phyloP scores from a whole-genome alignment of 2,797 vertebrate species.

The Macropus fuliginosus region DNA sequence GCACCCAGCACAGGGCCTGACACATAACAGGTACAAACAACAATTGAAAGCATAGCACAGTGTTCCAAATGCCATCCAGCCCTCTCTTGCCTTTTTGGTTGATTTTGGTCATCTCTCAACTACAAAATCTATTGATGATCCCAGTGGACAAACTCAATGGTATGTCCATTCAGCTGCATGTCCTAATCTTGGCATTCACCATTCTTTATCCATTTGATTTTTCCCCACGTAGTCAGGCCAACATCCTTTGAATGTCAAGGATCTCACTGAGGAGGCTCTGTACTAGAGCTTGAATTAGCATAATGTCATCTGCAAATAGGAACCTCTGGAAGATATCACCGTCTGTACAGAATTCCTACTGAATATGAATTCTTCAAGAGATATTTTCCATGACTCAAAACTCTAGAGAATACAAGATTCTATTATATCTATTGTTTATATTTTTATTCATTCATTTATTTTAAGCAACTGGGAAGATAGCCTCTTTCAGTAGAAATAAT shows the following conservation, averaged over 20 bases:
- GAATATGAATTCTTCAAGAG: not conserved
- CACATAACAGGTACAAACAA: not conserved
- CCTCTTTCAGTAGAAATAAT: not conserved
- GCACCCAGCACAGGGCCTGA: not conserved
- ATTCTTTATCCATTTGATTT: not conserved
- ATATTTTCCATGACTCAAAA: not conserved
- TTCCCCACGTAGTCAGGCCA: not conserved
- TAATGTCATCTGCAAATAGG: not conserved
- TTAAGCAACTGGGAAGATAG: not conserved
- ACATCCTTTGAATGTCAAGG: not conserved
- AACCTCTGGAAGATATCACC: not conserved
- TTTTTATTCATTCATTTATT: not conserved
- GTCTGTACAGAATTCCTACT: not conserved
- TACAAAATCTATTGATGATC: not conserved
- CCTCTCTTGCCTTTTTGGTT: not conserved
- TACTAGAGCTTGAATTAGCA: not conserved
- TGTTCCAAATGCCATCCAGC: not conserved
- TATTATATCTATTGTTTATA: not conserved
- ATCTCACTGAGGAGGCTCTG: not conserved
- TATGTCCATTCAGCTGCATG: not conserved
- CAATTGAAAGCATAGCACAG: not conserved
- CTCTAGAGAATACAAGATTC: not conserved
- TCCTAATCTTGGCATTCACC: not conserved
- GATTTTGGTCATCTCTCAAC: not conserved
- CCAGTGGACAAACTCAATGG: not conserved